Percentiles rank a stretch among this genome's conserved stretches.
phyloP scores from a whole-genome alignment of 1,140 invertebrate species.

The Zaprionus ghesquierei region DNA sequence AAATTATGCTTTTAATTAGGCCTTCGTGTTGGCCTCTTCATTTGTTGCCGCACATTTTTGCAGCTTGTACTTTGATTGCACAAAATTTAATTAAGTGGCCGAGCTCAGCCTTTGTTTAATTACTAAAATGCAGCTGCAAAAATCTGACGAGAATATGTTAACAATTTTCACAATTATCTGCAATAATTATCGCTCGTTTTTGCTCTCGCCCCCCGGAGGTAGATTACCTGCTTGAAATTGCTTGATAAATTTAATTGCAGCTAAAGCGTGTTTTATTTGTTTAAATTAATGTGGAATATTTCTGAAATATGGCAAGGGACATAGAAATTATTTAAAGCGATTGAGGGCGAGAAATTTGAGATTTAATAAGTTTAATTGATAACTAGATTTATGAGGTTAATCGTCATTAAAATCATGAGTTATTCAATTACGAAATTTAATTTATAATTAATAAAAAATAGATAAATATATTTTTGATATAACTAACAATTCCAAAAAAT shows the following conservation, averaged over 20 bases:
- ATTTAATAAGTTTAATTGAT: too few species aligned
- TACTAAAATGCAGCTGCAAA: slow-evolving; percentile 10
- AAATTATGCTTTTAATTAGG: slow-evolving; percentile 78
- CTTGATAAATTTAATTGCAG: not conserved
- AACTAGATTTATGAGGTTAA: too few species aligned
- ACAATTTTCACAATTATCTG: slow-evolving; percentile 2
- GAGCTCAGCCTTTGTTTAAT: slow-evolving; percentile 35
- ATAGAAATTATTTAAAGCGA: not conserved
- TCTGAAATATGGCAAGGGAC: not conserved
- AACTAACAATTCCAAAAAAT: too few species aligned
- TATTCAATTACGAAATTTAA: too few species aligned
- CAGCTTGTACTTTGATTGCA: slow-evolving; percentile 26
- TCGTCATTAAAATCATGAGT: too few species aligned
- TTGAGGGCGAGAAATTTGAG: too few species aligned
- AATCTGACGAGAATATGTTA: slow-evolving; percentile 1
- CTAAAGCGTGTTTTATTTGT: not conserved
- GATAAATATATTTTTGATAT: too few species aligned
- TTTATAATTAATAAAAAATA: too few species aligned
- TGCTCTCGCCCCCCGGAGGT: not conserved
- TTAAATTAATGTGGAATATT: not conserved
- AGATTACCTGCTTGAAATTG: not conserved
- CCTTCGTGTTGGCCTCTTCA: slow-evolving; percentile 40
- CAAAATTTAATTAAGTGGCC: slow-evolving; percentile 31
- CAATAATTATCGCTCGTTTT: not conserved
- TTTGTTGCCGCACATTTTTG: slow-evolving; percentile 30